phyloP scores from a whole-genome alignment of 1,140 invertebrate genomes.

The Nephotettix cincticeps region DNA sequence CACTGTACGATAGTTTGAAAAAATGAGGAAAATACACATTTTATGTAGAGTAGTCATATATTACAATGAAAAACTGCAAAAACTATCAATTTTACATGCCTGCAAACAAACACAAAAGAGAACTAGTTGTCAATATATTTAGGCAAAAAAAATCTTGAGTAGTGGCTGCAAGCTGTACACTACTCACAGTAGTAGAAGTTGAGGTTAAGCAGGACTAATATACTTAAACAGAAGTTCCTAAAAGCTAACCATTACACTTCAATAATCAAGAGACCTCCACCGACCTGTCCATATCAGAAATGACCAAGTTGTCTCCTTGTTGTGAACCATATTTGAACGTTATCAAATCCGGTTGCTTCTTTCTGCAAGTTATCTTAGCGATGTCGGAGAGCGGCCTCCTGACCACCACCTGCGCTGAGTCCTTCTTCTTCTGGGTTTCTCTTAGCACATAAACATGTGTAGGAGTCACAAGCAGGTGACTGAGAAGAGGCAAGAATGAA shows the following conservation, averaged over 20 bases:
- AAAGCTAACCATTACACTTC: background rate
- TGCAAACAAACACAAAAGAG: no score
- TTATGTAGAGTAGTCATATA: no score
- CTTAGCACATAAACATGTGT: slow-evolving; percentile 86
- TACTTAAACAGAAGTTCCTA: no score
- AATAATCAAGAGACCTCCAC: background rate
- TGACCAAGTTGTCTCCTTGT: slow-evolving; percentile 68
- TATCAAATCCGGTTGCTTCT: slow-evolving; percentile 89
- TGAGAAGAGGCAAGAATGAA: slow-evolving; percentile 46
- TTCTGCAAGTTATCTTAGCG: slow-evolving; percentile 94
- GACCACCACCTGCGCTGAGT: slow-evolving; percentile 78
- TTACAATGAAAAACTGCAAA: no score
- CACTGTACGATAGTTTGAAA: no score
- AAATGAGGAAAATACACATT: no score
- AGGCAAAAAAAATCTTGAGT: no score
- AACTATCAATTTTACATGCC: no score
- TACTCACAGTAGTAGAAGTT: no score
- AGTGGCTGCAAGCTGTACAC: no score
- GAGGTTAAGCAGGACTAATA: no score
- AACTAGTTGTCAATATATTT: no score
- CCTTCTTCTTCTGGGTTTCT: slow-evolving; percentile 66
- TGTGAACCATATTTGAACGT: slow-evolving; percentile 91
- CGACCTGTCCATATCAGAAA: slow-evolving; percentile 80
- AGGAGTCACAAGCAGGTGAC: slow-evolving; percentile 84
- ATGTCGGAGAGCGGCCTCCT: slow-evolving; percentile 83